Conservation (phyloP, 2,888 invertebrate genomes). For the Argyra leucocephala region DNA sequence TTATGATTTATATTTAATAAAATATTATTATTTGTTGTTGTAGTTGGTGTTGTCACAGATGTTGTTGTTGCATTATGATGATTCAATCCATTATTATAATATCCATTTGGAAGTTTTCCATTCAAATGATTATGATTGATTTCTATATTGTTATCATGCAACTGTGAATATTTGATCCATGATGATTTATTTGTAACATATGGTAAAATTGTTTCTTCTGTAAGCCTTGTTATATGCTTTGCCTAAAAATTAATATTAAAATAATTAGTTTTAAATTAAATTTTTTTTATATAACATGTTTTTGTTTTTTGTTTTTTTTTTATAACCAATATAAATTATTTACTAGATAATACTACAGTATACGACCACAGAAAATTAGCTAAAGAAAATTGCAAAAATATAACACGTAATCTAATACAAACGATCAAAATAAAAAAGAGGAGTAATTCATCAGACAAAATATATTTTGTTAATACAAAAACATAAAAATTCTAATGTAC, state of each 20-base stretch:
- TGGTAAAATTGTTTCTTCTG: conserved; percentile 49
- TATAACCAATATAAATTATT: too few species aligned
- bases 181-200: conserved; percentile 37
- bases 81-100: background rate
- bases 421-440: too few species aligned
- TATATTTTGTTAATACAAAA: too few species aligned
- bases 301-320: too few species aligned
- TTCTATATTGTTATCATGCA: conserved; percentile 30
- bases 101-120: background rate
- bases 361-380: too few species aligned
- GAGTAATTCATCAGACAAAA: too few species aligned
- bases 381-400: too few species aligned
- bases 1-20: conserved; percentile 8
- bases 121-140: background rate
- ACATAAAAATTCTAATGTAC: too few species aligned
- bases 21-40: background rate
- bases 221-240: conserved; percentile 56
- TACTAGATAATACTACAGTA: too few species aligned
- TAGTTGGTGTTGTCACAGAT: background rate
- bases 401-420: too few species aligned
- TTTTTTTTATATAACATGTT: too few species aligned
- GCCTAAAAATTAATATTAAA: conserved; percentile 45
- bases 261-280: too few species aligned
- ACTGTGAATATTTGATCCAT: conserved; percentile 40
- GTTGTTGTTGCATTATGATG: background rate